Evolutionary conservation across 2,113 vertebrate genomes (phyloP), one percentile per base, ranked within the genome.

Genomic region (Dolichotis patagonum): DNA sequence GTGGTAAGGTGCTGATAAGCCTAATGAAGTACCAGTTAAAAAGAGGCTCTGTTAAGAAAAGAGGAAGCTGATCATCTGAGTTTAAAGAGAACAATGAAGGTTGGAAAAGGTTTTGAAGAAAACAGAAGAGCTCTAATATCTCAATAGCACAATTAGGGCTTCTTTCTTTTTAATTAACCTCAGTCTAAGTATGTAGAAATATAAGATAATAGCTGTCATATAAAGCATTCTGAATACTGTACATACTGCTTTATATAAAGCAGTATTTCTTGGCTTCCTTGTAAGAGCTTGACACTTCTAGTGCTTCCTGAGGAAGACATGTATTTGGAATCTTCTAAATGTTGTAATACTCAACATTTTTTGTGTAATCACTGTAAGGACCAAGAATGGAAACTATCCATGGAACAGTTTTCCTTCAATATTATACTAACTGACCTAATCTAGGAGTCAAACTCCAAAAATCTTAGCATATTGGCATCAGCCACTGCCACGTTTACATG

Each of bases 401-500:
- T 90, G 41, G 67, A 96, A 93, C 28, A 85, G 60, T 92, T 90
- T 96, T 88, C 77, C 90, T 90, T 93, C 52, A 95, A 77, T 16
- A n/a, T 81, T 84, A 90, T 2, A 89, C 54, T 90, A 90, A 95
- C 84, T 97, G 92, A 98, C 97, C 95, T 97, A 84, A 92, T 91
- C 84, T 91, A 90, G 77, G 75, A 92, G 90, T 97, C 85, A 94
- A 88, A 94, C 65, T 95, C 95, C 80, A 89, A 96, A 96, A 95
- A 88, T 95, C 67, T 77, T 95, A 92, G 67, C 84, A 93, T 93
- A 75, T 14, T 95, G 95, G 95, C 93, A 97, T 90, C 71, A 83
- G 26, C 22, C 54, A 95, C 88, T 80, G 71, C 92, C 90, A 93
- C 30, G 63, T 95, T 97, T 94, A 96, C 88, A 94, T 81, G 83